Percentiles rank a stretch among this genome's conserved stretches.
These are phyloP conservation scores for Leucophenga montana DNA, from an alignment of 2,888 invertebrate genomes.

Conservation along the genomic window DNA sequence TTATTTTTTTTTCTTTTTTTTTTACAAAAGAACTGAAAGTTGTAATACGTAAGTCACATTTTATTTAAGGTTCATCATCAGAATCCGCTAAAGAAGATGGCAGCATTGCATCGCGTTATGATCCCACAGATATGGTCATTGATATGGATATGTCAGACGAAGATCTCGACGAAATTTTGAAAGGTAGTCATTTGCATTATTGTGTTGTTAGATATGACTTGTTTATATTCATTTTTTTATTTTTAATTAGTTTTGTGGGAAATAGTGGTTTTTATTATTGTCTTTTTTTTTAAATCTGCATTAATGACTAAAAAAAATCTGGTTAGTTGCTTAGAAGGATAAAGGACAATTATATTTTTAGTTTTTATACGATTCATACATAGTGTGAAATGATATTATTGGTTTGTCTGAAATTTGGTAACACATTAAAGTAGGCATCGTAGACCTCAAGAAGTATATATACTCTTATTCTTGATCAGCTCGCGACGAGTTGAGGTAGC, in stretches of 20 bases:
- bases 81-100: constrained; percentile 66
- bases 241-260: constrained; percentile 22
- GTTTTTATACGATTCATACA: too few relatives aligned
- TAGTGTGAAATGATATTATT: too few relatives aligned
- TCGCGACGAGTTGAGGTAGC: too few relatives aligned
- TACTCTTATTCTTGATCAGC: too few relatives aligned
- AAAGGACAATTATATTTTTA: too few relatives aligned
- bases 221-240: not conserved
- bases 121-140: constrained; percentile 81
- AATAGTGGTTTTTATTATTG: not conserved
- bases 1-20: not conserved
- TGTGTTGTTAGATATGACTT: not conserved
- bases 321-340: too few relatives aligned
- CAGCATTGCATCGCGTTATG: constrained; percentile 59
- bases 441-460: too few relatives aligned
- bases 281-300: constrained; percentile 7
- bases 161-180: constrained; percentile 75
- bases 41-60: constrained; percentile 1
- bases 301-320: too few relatives aligned
- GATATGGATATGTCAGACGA: constrained; percentile 93
- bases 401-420: too few relatives aligned
- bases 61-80: constrained; percentile 59
- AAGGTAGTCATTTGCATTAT: constrained; percentile 57
- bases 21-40: too few relatives aligned
- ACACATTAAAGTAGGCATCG: too few relatives aligned